These are phyloP conservation scores for Alectoris magna DNA, from an alignment of 2,797 vertebrate species.

Conservation along the genomic window DNA sequence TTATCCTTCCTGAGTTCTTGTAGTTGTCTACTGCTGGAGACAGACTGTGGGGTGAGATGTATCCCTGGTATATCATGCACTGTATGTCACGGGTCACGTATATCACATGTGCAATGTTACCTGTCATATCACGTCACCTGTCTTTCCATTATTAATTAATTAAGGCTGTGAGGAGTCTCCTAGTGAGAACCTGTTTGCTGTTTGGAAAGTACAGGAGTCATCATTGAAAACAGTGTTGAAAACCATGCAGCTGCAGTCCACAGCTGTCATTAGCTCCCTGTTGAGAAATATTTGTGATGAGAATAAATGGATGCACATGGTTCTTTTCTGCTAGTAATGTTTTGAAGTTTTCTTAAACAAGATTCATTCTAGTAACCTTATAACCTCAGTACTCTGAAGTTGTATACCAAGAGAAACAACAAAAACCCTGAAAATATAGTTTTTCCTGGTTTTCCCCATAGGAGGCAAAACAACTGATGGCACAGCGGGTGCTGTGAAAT, in stretches of 20 bases:
- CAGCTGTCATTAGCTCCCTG: not conserved
- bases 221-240: not conserved
- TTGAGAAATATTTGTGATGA: not conserved
- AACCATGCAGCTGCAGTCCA: not conserved
- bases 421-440: not conserved
- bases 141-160: not conserved
- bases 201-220: not conserved
- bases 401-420: rapidly evolving
- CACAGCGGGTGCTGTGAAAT: not conserved
- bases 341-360: not conserved
- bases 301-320: not conserved
- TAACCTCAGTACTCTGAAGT: not conserved
- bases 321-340: not conserved
- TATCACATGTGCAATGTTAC: not conserved
- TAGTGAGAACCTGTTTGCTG: not conserved
- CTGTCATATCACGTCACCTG: not conserved
- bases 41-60: not conserved
- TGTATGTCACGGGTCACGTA: not conserved
- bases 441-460: not conserved
- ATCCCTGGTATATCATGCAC: not conserved
- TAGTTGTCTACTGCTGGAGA: not conserved
- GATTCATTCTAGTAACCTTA: rapidly evolving
- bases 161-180: not conserved
- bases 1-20: not conserved
- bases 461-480: not conserved